Percentiles rank a stretch among this genome's conserved stretches.
These are phyloP conservation scores for Macrosiphum euphorbiae DNA, from an alignment of 2,888 invertebrate genomes.

Conservation along the genomic window DNA sequence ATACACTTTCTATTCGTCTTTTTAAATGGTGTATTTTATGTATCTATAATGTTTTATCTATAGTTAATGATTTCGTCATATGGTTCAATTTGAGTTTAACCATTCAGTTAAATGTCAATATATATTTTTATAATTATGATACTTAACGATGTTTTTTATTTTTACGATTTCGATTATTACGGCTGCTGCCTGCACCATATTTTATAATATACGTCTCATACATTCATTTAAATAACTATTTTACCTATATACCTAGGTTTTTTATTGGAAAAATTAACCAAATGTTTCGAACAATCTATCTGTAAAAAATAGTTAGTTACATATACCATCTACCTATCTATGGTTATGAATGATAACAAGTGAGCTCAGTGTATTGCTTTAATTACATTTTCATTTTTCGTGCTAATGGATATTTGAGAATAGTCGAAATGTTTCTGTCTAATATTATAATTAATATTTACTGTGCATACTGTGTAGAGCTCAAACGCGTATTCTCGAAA, in stretches of 20 bases:
- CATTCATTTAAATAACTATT: neutral
- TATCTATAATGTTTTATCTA: neutral
- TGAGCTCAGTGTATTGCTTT: neutral
- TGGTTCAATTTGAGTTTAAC: conserved; percentile 18
- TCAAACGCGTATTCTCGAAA: conserved; percentile 4
- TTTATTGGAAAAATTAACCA: neutral
- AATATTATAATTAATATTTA: conserved; percentile 44
- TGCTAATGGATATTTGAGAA: neutral
- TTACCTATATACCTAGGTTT: neutral
- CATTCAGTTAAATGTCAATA: conserved; percentile 25
- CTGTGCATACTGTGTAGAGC: neutral
- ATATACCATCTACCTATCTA: neutral
- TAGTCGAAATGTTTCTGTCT: conserved; percentile 28
- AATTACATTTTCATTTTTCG: neutral
- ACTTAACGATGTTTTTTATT: neutral
- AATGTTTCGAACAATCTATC: neutral
- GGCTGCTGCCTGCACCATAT: neutral
- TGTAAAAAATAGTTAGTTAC: neutral
- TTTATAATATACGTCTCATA: neutral
- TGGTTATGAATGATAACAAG: neutral
- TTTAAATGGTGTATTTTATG: neutral
- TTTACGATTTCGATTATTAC: neutral
- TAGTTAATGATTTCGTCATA: neutral
- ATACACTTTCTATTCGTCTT: neutral
- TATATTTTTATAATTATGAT: conserved; percentile 2